Conservation (phyloP, 2,797 vertebrate species). For the Enoplosus armatus region DNA sequence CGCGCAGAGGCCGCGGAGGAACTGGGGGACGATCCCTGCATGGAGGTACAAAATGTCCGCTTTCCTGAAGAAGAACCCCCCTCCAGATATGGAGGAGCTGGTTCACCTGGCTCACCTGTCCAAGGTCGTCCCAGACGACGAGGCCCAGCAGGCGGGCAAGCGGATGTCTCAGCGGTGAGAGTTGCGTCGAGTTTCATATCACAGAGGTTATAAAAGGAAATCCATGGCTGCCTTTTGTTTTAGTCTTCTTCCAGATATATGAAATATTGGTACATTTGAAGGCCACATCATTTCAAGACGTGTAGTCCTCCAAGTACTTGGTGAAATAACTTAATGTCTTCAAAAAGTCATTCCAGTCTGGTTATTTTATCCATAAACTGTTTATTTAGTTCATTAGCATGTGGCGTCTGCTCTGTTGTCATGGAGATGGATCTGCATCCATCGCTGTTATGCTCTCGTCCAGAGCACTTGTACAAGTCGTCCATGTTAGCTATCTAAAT, state of each 20-base stretch:
- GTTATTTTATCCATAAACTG: too few species aligned
- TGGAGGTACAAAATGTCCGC: conserved; percentile 73
- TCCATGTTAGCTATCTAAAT: not conserved
- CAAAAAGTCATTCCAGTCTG: too few species aligned
- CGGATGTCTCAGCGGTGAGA: conserved; percentile 80
- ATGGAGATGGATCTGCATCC: too few species aligned
- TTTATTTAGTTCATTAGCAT: too few species aligned
- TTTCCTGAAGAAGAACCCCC: conserved; percentile 80
- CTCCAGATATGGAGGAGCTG: conserved; percentile 81
- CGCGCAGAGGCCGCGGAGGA: conserved; percentile 23
- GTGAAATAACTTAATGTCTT: too few species aligned
- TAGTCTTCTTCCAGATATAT: not conserved
- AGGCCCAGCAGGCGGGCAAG: conserved; percentile 68
- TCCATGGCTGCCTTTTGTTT: not conserved
- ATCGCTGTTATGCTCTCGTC: too few species aligned
- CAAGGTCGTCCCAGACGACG: conserved; percentile 66
- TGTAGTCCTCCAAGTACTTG: too few species aligned
- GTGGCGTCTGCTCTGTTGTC: too few species aligned
- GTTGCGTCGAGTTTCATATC: not conserved
- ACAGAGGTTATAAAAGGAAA: not conserved
- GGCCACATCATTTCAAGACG: not conserved
- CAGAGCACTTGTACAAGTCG: too few species aligned
- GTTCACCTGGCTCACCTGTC: conserved; percentile 79
- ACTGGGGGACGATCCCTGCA: conserved; percentile 25
- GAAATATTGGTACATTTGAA: not conserved